phyloP scores from a whole-genome alignment of 1,140 invertebrate species.

The Saxidomus purpurata region DNA sequence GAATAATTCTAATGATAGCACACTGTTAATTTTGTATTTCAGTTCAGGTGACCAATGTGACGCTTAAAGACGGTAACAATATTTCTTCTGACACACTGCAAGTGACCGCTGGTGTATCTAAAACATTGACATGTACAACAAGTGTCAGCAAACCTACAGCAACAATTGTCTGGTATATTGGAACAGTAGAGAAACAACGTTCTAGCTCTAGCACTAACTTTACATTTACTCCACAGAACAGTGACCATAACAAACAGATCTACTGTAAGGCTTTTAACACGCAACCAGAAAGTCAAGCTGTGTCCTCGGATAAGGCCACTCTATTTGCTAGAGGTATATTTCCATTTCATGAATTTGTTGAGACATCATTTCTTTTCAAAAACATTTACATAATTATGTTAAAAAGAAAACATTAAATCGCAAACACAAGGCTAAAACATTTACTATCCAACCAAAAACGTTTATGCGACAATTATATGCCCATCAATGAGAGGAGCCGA shows the following conservation, averaged over 20 bases:
- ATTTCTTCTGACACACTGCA: not conserved
- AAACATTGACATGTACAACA: constrained; percentile 7
- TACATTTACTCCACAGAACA: not conserved
- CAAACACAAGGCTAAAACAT: too few relatives aligned
- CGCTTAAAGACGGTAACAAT: too few relatives aligned
- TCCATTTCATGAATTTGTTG: too few relatives aligned
- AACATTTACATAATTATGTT: too few relatives aligned
- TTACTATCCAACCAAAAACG: too few relatives aligned
- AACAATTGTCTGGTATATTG: constrained; percentile 2
- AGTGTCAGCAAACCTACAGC: not conserved
- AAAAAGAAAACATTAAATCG: too few relatives aligned
- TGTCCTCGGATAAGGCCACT: not conserved
- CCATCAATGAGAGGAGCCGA: too few relatives aligned
- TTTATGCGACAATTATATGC: too few relatives aligned
- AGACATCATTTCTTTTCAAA: too few relatives aligned
- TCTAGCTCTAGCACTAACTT: not conserved
- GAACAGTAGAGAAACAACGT: not conserved
- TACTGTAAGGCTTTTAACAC: not conserved
- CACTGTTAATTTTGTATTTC: too few relatives aligned
- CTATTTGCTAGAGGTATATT: not conserved
- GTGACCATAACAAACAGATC: constrained; percentile 13
- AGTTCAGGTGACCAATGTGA: too few relatives aligned
- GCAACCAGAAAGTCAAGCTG: not conserved
- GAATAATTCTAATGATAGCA: too few relatives aligned
- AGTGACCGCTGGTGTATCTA: not conserved